Base-by-base conservation (phyloP, 1,140 invertebrate genomes). In the Brachystomella parvula region DNA sequence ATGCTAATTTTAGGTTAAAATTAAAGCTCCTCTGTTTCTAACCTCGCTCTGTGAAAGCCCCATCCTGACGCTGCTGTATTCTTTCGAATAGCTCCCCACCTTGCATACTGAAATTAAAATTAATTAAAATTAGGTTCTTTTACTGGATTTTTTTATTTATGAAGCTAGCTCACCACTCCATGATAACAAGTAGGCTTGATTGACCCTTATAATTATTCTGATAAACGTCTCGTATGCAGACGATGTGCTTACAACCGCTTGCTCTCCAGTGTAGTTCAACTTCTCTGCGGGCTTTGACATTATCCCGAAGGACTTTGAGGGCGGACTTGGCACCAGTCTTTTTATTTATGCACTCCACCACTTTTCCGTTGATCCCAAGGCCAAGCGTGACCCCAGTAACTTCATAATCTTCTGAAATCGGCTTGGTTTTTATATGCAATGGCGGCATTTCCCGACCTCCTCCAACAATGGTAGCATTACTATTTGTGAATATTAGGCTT, bases 341-440 rank as follows among this genome's bases (percentile, higher is more conserved):
- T 71, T 85, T 86, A 26, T 82, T 82, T 71, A 82, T 88, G 77
- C 88, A 90, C 76, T 88, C 83, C 9, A 89, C 85, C 35, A 92
- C 90, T 84, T 97, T 97, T 39, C 96, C 96, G 78, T 96, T 98
- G 71, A 98, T 98, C 19, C 96, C 96, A 30, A 97, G 83, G n/a
- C 96, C 96, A 47, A 99, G 84, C 17, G 98, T 94, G 61, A 86
- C 91, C 75, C 87, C 88, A n/a, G 92, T 91, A 71, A 98, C 92
- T 76, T 89, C 86, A 77, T 96, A 98, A 79, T 98, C 94, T 65
- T 95, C 87, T 31, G 86, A 89, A 70, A 98, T 90, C 24, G 87
- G 84, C 35, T 84, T 85, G 64, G 83, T 84, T 82, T 92, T 44
- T 86, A 86, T 59, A 77, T 68, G 47, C 77, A 76, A 62, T 26